Conservation (phyloP, 2,797 vertebrate genomes). For the Mormyrus hasselquistii region DNA sequence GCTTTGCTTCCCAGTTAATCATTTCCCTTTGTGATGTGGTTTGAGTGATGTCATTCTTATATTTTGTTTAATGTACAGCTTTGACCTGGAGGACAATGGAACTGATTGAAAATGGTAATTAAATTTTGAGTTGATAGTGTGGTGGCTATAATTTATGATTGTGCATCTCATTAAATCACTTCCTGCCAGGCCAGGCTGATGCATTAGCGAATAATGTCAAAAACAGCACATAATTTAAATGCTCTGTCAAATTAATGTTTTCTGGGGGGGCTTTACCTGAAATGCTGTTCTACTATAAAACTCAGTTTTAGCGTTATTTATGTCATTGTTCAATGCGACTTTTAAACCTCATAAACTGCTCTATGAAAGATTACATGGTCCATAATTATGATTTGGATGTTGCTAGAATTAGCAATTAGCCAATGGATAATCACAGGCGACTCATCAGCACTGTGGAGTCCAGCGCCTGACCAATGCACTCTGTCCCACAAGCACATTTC, state of each 20-base stretch:
- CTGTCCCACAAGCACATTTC: not conserved
- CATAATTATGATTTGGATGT: not conserved
- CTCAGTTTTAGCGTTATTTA: not conserved
- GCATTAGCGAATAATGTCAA: not conserved
- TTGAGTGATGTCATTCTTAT: not conserved
- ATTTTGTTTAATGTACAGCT: not conserved
- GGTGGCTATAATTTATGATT: not conserved
- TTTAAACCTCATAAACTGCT: not conserved
- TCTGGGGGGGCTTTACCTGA: not conserved
- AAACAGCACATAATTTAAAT: conserved; percentile 4
- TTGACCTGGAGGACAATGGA: conserved; percentile 10
- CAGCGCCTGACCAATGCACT: not conserved
- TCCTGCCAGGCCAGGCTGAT: not conserved
- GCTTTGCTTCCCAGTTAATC: not conserved
- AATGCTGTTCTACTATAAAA: not conserved
- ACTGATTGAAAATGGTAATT: conserved; percentile 15
- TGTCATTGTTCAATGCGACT: not conserved
- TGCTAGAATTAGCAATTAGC: not conserved
- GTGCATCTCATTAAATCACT: conserved; percentile 4
- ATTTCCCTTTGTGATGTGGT: not conserved
- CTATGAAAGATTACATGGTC: not conserved
- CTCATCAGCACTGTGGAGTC: not conserved
- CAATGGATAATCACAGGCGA: not conserved
- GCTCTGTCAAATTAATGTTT: not conserved
- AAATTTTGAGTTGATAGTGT: not conserved